These are phyloP conservation scores for fruit fly (Drosophila melanogaster) DNA, from an alignment of 1,140 invertebrate genomes.

Conservation along the genomic window DNA sequence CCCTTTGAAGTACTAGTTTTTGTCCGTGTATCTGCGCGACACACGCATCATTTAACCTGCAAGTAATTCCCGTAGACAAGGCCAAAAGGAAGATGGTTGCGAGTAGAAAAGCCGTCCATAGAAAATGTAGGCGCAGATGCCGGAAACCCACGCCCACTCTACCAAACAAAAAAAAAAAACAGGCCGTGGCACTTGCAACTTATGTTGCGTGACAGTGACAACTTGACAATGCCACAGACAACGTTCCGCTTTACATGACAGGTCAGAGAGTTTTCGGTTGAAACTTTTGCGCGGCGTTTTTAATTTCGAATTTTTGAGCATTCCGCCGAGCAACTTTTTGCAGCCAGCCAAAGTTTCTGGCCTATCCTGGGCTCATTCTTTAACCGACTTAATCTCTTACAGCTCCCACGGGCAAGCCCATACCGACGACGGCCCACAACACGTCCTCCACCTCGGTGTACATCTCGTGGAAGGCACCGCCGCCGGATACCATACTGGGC, in stretches of 20 bases:
- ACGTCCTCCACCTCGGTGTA: conserved; percentile 89
- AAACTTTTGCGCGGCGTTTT: conserved; percentile 73
- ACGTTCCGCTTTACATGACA: conserved; percentile 63
- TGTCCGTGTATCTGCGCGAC: conserved; percentile 30
- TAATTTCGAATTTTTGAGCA: conserved; percentile 80
- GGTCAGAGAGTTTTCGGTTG: conserved; percentile 13
- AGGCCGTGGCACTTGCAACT: conserved; percentile 64
- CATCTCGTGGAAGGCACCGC: conserved; percentile 90
- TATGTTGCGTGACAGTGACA: conserved; percentile 83
- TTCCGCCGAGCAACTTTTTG: conserved; percentile 41
- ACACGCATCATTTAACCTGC: conserved; percentile 80
- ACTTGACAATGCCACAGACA: conserved; percentile 82
- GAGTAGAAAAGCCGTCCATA: conserved; percentile 20
- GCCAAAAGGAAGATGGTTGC: conserved; percentile 26
- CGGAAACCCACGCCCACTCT: conserved; percentile 7
- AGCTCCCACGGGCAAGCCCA: conserved; percentile 91
- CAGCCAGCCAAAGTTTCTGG: conserved; percentile 55
- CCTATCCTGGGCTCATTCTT: conserved; percentile 24
- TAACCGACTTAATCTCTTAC: conserved; percentile 61
- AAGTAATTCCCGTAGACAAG: conserved; percentile 34
- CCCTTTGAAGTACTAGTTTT: too few species aligned
- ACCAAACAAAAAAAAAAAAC: not conserved
- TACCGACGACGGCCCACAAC: conserved; percentile 90
- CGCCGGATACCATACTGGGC: conserved; percentile 89
- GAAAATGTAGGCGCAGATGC: conserved; percentile 2